Percentiles rank a stretch among this genome's conserved stretches.
Conservation (phyloP, 2,888 invertebrate species). For the Caenorhabditis drosophilae region DNA sequence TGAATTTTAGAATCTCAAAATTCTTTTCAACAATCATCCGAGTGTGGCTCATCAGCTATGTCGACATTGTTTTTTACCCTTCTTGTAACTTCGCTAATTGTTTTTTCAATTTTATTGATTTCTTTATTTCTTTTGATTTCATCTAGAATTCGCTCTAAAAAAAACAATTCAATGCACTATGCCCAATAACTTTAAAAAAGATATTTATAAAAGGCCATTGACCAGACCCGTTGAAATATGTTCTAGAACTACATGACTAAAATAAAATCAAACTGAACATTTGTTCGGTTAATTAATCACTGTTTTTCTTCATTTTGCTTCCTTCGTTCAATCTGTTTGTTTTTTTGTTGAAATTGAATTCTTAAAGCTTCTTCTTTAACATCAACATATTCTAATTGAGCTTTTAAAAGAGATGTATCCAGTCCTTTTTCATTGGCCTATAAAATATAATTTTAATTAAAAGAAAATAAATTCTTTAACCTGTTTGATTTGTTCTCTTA, state of each 20-base stretch:
- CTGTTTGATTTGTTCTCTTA: slow-evolving; percentile 57
- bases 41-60: slow-evolving; percentile 11
- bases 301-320: slow-evolving; percentile 3
- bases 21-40: background rate
- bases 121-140: slow-evolving; percentile 31
- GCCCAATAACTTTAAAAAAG: slow-evolving; percentile 17
- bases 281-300: background rate
- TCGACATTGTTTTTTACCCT: slow-evolving; percentile 28
- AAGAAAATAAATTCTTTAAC: slow-evolving; percentile 7
- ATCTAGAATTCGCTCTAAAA: slow-evolving; percentile 31
- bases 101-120: slow-evolving; percentile 35
- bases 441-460: slow-evolving; percentile 4
- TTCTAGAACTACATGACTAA: background rate
- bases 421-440: slow-evolving; percentile 54
- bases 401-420: slow-evolving; percentile 55
- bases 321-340: slow-evolving; percentile 9
- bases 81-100: slow-evolving; percentile 35
- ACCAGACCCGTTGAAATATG: background rate
- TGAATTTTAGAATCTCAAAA: slow-evolving; percentile 13
- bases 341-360: slow-evolving; percentile 54
- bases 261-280: background rate
- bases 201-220: slow-evolving; percentile 1
- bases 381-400: slow-evolving; percentile 62
- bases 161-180: slow-evolving; percentile 37
- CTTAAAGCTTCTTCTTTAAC: slow-evolving; percentile 63